Evolutionary conservation across 2,797 vertebrate species (phyloP).

Genomic region (Chelidonichthys spinosus): DNA sequence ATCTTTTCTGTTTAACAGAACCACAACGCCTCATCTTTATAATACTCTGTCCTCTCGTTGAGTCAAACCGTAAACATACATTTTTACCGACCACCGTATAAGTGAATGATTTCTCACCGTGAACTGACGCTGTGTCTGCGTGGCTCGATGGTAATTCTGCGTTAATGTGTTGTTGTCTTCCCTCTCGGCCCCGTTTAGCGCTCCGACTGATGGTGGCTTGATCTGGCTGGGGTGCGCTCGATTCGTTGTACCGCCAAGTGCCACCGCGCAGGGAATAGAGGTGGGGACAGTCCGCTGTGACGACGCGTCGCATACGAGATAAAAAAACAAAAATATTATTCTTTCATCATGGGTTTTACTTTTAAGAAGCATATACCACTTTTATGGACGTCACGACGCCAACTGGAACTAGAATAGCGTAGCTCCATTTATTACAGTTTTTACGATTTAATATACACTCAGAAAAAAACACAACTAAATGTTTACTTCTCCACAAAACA

Average conservation of each 20-base stretch:
- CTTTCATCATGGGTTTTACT: not conserved
- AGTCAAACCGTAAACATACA: not conserved
- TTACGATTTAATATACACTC: no score
- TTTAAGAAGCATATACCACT: no score
- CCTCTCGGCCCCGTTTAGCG: not conserved
- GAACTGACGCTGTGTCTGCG: not conserved
- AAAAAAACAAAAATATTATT: not conserved
- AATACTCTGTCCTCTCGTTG: not conserved
- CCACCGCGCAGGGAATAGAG: fast-evolving
- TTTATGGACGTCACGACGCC: not conserved
- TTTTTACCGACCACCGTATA: not conserved
- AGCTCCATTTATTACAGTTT: no score
- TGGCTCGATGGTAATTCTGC: not conserved
- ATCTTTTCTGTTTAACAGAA: not conserved
- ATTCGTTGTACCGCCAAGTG: slow-evolving; percentile 8
- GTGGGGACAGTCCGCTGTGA: not conserved
- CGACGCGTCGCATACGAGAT: not conserved
- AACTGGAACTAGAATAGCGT: no score
- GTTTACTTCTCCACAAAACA: not conserved
- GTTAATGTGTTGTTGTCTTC: slow-evolving; percentile 10
- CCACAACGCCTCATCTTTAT: not conserved
- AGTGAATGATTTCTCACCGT: slow-evolving; percentile 40
- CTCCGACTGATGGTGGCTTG: not conserved
- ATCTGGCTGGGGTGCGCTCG: slow-evolving; percentile 35
- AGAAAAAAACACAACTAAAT: not conserved